Base-by-base conservation (phyloP, 1,140 invertebrate genomes). In the Diplogasteroides magnus region DNA sequence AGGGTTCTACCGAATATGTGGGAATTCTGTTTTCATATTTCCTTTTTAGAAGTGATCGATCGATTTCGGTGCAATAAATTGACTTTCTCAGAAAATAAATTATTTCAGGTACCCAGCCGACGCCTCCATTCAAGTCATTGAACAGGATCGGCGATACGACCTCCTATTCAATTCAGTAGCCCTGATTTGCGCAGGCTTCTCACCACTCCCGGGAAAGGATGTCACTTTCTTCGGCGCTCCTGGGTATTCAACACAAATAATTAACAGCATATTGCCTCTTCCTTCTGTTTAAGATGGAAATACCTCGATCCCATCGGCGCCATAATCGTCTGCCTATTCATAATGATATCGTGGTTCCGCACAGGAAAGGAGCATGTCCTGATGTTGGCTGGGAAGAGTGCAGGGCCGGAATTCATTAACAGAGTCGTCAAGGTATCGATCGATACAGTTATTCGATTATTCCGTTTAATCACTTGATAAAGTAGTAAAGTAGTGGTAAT, bases 291-390 rank as follows among this genome's bases (percentile, higher is more conserved):
- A 27, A 71, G 67, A 23, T 80, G 83, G 68, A 67, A 80, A 13
- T 86, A 84, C 72, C 74, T 84, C 25, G 85, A 86, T 74, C 85
- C 85, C 1, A 76, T 83, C 2, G 86, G 86, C 14, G 86, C 86
- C 32, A 85, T 86, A 14, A 29, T 84, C 2, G 85, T 85, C 37
- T 80, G 80, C 61, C 64, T 83, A n/a, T 85, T 85, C 74, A 84
- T 85, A 29, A 62, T 78, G 19, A 61, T 69, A 13, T 80, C 78
- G 1, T 81, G 78, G 78, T 76, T 71, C 31, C 57, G 64, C 31
- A 80, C 77, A 31, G 79, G 79, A n/a, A 73, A 69, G 58, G 81
- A 81, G 64, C 81, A 81, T 27, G 37, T 81, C 57, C 64, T 65
- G 25, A 79, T 77, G 65, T 56, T 81, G 13, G 71, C 68, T 23